phyloP scores from a whole-genome alignment of 2,113 vertebrate species.

The Caretta caretta region DNA sequence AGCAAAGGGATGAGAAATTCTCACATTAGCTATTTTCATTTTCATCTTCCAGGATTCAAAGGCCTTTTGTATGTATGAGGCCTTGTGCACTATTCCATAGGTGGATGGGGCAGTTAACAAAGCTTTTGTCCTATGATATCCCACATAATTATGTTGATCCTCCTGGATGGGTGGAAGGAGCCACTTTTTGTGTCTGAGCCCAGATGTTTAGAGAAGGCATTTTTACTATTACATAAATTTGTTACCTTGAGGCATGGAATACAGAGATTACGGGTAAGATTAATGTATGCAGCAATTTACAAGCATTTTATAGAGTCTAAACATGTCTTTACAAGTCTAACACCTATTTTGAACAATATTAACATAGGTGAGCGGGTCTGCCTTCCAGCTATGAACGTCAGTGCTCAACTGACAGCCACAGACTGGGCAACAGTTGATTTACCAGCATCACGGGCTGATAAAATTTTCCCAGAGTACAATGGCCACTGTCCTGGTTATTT shows the following conservation, averaged over 20 bases:
- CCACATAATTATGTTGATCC: not conserved
- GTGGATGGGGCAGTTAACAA: not conserved
- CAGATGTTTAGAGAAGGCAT: not conserved
- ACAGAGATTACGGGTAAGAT: not conserved
- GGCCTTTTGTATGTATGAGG: not conserved
- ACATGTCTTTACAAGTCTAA: no score
- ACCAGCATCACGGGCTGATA: no score
- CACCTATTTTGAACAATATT: no score
- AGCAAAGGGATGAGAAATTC: not conserved
- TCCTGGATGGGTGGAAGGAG: not conserved
- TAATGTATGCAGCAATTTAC: not conserved
- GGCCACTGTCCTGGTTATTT: no score
- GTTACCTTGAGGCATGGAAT: not conserved
- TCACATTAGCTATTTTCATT: not conserved
- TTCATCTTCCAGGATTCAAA: not conserved
- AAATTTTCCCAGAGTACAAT: no score
- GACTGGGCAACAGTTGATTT: no score
- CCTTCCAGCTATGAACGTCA: not conserved
- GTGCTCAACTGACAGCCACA: no score
- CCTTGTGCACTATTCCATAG: not conserved
- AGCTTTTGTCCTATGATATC: not conserved
- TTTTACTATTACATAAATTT: not conserved
- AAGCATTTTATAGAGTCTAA: no score
- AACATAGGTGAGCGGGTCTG: no score
- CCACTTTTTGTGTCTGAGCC: not conserved